Evolutionary conservation across 2,113 vertebrate species (phyloP).

Genomic region (Electrona antarctica): DNA sequence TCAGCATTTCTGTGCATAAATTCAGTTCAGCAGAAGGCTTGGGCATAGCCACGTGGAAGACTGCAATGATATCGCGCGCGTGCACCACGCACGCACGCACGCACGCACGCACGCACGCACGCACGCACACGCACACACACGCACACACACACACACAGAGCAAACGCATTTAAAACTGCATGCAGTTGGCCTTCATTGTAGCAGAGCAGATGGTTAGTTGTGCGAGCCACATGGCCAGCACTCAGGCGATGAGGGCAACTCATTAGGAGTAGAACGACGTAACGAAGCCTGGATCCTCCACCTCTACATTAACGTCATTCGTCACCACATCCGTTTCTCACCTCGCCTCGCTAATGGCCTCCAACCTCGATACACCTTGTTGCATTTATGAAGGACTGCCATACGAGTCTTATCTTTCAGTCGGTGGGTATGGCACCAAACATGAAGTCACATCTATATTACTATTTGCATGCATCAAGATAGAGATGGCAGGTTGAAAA

Average conservation of each 20-base stretch:
- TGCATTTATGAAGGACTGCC: too few species aligned
- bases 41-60: too few species aligned
- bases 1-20: too few species aligned
- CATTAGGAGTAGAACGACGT: constrained; percentile 73
- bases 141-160: background rate
- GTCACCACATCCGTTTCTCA: constrained; percentile 20
- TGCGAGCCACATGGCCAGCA: constrained; percentile 66
- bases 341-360: too few species aligned
- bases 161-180: constrained; percentile 36
- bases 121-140: background rate
- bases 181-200: constrained; percentile 60
- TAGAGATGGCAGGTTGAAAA: too few species aligned
- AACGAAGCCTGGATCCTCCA: constrained; percentile 59
- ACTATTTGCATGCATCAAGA: too few species aligned
- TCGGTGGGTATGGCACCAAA: too few species aligned
- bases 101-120: constrained; percentile 17
- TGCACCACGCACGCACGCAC: background rate
- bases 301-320: constrained; percentile 11
- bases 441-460: too few species aligned
- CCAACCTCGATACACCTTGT: too few species aligned
- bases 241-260: constrained; percentile 63
- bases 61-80: too few species aligned
- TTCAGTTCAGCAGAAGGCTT: too few species aligned
- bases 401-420: too few species aligned
- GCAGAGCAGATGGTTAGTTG: constrained; percentile 73